These are phyloP conservation scores for Torymus tubicola DNA, from an alignment of 2,888 invertebrate genomes.

Conservation along the genomic window DNA sequence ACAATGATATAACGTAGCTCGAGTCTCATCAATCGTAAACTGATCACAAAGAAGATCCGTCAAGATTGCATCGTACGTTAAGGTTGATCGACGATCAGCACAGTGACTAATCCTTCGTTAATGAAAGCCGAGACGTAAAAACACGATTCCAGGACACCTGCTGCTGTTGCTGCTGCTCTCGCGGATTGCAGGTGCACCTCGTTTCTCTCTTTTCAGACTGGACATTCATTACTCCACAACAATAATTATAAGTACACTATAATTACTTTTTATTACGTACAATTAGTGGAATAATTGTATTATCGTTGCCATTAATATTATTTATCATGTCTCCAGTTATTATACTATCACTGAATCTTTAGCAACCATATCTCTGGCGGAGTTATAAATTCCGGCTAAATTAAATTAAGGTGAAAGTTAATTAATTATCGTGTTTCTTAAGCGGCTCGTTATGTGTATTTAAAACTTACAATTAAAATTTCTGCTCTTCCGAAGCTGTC, in stretches of 20 bases:
- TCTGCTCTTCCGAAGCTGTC: no score
- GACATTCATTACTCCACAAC: neutral
- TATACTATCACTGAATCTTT: neutral
- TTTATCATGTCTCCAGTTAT: neutral
- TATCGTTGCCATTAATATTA: neutral
- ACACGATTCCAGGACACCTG: slow-evolving; percentile 60
- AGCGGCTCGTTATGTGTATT: no score
- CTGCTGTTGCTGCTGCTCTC: slow-evolving; percentile 53
- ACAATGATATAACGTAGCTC: slow-evolving; percentile 14
- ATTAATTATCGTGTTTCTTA: no score
- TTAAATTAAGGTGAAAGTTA: no score
- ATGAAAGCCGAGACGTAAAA: slow-evolving; percentile 62
- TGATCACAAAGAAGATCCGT: slow-evolving; percentile 49
- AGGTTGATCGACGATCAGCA: slow-evolving; percentile 70
- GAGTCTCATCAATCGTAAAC: slow-evolving; percentile 44
- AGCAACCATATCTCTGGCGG: neutral
- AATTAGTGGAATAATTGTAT: slow-evolving; percentile 19
- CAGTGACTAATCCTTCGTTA: slow-evolving; percentile 71
- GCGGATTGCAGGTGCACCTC: slow-evolving; percentile 7
- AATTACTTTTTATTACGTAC: slow-evolving; percentile 26
- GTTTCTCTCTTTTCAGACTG: slow-evolving; percentile 6
- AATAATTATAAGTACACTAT: slow-evolving; percentile 19
- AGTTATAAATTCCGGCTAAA: no score
- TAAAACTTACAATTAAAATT: no score
- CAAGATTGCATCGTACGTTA: slow-evolving; percentile 50